phyloP scores from a whole-genome alignment of 1,140 invertebrate genomes.

The Sitodiplosis mosellana region DNA sequence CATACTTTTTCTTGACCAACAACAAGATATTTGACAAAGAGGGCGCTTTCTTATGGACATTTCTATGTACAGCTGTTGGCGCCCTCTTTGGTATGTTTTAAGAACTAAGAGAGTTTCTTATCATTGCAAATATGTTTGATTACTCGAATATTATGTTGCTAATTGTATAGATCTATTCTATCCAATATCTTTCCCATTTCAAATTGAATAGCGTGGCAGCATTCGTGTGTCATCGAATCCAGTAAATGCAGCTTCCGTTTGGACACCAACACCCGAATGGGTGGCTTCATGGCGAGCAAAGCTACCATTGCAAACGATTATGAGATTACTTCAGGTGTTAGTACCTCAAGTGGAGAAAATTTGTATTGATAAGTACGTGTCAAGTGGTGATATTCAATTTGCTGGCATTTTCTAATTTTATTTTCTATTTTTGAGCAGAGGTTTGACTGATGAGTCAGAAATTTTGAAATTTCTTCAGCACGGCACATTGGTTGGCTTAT shows the following conservation, averaged over 20 bases:
- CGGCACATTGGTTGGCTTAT: conserved; percentile 89
- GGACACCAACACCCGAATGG: conserved; percentile 84
- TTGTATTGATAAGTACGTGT: conserved; percentile 92
- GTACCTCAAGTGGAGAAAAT: conserved; percentile 99
- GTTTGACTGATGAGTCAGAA: conserved; percentile 98
- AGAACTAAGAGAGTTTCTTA: too few species aligned
- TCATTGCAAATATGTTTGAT: too few species aligned
- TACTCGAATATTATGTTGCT: too few species aligned
- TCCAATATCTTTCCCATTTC: too few species aligned
- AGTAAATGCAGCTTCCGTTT: conserved; percentile 26
- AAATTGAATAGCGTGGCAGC: conserved; percentile 9
- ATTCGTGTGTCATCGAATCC: conserved; percentile 17
- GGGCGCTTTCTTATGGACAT: too few species aligned
- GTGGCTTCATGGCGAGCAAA: conserved; percentile 93
- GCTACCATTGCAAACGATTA: conserved; percentile 94
- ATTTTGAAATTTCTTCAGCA: conserved; percentile 98
- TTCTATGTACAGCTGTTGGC: too few species aligned
- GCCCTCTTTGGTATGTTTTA: too few species aligned
- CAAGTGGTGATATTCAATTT: neutral
- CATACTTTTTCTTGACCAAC: too few species aligned
- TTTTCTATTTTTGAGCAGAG: conserved; percentile 36
- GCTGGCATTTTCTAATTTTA: conserved; percentile 1
- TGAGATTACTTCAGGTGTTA: conserved; percentile 92
- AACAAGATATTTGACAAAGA: too few species aligned
- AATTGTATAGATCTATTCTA: too few species aligned